These are phyloP conservation scores for Sylvilagus floridanus DNA, from an alignment of 2,797 vertebrate genomes.

Conservation along the genomic window DNA sequence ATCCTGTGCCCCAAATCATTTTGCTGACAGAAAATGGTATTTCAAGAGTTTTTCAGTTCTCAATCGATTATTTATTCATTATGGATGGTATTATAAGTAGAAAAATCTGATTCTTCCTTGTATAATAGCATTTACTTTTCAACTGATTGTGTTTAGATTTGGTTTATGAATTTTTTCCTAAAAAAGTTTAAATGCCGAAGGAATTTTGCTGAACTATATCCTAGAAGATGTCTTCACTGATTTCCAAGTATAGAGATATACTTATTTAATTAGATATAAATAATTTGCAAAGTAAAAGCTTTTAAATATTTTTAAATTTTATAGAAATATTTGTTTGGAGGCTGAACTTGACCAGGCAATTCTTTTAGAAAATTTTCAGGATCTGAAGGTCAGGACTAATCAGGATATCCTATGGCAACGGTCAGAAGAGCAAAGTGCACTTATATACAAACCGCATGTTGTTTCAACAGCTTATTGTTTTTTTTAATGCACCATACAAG, in stretches of 20 bases:
- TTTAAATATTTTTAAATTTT: conserved; percentile 41
- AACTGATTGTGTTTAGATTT: background rate
- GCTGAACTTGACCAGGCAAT: background rate
- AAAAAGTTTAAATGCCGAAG: background rate
- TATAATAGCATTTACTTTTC: background rate
- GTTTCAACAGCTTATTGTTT: background rate
- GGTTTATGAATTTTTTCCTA: background rate
- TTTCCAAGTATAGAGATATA: background rate
- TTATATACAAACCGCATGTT: background rate
- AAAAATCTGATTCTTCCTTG: background rate
- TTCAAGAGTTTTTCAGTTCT: conserved; percentile 45
- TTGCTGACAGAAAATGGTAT: background rate
- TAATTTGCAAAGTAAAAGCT: conserved; percentile 17
- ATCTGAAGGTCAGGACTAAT: background rate
- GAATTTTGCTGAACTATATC: background rate
- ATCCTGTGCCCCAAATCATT: conserved; percentile 1
- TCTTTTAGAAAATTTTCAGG: background rate
- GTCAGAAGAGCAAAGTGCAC: background rate
- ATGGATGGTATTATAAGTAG: conserved; percentile 7
- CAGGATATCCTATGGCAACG: background rate
- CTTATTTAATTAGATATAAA: background rate
- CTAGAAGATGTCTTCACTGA: background rate
- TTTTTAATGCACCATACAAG: background rate
- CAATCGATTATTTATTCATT: background rate
- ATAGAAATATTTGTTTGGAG: background rate